Conservation (phyloP, 2,888 invertebrate species). For the Conops quadrifasciatus region DNA sequence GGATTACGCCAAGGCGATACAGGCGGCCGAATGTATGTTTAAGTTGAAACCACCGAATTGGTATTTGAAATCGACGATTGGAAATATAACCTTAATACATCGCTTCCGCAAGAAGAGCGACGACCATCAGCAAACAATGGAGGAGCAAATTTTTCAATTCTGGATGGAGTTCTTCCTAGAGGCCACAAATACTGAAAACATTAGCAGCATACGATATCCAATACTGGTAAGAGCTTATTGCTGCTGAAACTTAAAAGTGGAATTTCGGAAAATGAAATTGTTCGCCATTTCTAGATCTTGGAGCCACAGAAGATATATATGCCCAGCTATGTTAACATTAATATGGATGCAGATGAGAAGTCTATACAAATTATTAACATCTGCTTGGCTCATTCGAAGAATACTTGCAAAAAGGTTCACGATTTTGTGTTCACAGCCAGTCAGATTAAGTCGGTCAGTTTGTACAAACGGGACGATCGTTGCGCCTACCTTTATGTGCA, state of each 20-base stretch:
- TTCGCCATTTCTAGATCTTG: conserved; percentile 70
- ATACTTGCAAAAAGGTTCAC: conserved; percentile 84
- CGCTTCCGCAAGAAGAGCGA: conserved; percentile 85
- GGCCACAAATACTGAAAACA: conserved; percentile 83
- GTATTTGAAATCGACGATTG: conserved; percentile 97
- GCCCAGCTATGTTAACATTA: conserved; percentile 96
- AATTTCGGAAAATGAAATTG: neutral
- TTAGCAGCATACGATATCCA: conserved; percentile 88
- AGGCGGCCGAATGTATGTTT: conserved; percentile 95
- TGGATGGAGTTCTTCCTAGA: conserved; percentile 99
- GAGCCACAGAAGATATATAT: conserved; percentile 93
- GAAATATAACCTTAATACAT: conserved; percentile 93
- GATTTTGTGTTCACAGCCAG: conserved; percentile 94
- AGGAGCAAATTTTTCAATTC: conserved; percentile 91
- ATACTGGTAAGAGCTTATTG: conserved; percentile 57
- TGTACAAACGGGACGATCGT: conserved; percentile 95
- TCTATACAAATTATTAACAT: conserved; percentile 89
- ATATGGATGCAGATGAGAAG: conserved; percentile 92
- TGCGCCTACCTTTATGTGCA: conserved; percentile 97
- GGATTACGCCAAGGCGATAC: conserved; percentile 95
- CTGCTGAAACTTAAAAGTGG: neutral
- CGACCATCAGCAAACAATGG: conserved; percentile 75
- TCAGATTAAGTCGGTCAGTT: conserved; percentile 70
- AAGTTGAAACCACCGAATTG: conserved; percentile 89
- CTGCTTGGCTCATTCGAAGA: conserved; percentile 80